Conservation (phyloP, 2,888 invertebrate genomes). For the Ectemnius lituratus region DNA sequence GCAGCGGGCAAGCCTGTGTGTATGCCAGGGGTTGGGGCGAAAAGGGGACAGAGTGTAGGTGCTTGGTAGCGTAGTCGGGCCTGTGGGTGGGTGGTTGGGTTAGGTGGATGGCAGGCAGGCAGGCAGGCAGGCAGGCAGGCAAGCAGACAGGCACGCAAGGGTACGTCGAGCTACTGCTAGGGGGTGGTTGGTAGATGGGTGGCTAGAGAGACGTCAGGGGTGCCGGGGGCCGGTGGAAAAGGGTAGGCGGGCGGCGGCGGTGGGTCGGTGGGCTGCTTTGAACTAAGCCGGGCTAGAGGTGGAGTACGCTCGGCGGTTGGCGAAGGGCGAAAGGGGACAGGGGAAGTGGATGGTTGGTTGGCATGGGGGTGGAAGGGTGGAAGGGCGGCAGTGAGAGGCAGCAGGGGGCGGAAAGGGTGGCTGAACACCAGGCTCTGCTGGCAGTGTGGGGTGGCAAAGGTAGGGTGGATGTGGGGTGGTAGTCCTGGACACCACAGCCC, state of each 20-base stretch:
- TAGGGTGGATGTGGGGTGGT: conserved; percentile 71
- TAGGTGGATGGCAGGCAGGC: conserved; percentile 70
- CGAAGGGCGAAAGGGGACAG: conserved; percentile 68
- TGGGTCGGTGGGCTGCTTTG: conserved; percentile 73
- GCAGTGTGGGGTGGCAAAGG: conserved; percentile 62
- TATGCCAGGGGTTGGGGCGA: conserved; percentile 52
- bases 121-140: conserved; percentile 67
- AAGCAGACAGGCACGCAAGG: conserved; percentile 72
- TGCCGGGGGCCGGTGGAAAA: conserved; percentile 59
- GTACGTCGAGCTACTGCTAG: conserved; percentile 67
- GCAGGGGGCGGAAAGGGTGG: conserved; percentile 46
- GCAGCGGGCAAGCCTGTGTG: conserved; percentile 56
- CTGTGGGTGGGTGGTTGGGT: conserved; percentile 57
- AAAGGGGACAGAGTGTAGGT: conserved; percentile 60
- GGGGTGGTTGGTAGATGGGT: conserved; percentile 72
- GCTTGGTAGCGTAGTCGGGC: conserved; percentile 60
- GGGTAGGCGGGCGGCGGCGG: conserved; percentile 61
- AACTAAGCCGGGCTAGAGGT: conserved; percentile 75
- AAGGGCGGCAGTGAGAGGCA: conserved; percentile 44
- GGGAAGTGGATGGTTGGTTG: conserved; percentile 56
- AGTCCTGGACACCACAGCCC: conserved; percentile 75
- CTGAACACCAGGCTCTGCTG: conserved; percentile 59
- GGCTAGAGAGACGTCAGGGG: conserved; percentile 71
- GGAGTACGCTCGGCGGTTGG: conserved; percentile 71
- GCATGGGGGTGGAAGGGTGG: conserved; percentile 49